Evolutionary conservation across 2,797 vertebrate species (phyloP), one percentile per base, ranked within the genome.

Genomic region (Phalloptychus januarius): DNA sequence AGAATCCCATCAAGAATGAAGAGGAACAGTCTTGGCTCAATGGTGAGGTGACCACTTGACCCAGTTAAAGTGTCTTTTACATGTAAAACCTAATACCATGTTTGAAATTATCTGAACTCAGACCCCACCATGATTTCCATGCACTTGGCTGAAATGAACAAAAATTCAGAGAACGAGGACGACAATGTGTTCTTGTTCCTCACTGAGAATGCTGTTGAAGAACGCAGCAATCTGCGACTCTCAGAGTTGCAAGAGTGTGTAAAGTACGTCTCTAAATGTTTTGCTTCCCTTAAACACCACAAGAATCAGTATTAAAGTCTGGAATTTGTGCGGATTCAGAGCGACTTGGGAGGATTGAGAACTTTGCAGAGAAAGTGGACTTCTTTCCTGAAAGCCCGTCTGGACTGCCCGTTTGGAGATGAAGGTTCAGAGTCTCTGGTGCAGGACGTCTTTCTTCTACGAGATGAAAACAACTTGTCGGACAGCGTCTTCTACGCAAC

Each of bases 231-330:
- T 71, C 28, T 77, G 45, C 50, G 13, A 0, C 76, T 84, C 45
- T 88, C 6, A 84, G 82, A 69, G 81, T 88, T 50, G 86, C 79
- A n/a, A 76, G 80, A 2, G 84, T 84, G 23, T 86, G 84, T n/a
- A 86, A 88, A 61, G 84, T 83, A 52, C 1, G 13, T 38, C 54
- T 58, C 11, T n/a, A 11, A 54, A 54, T 54, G 54, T 15, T 5
- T 13, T 28, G 31, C 45, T 46, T 28, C 56, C 56, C 5, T 2
- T 58, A 16, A 31, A 58, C 56, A 16, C 28, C 13, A 13, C 33
- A 2, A 1, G 1, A 58, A 7, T 58, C 13, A 58, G 56, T 16
- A 15, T 58, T 58, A 58, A 58, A 28, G 13, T 31, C 11, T 28
- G 28, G 31, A 1, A 11, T 58, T 16, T 67, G 42, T 58, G 7